These are phyloP conservation scores for Phallusia fumigata DNA, from an alignment of 23 tunicate genomes.

Conservation along the genomic window DNA sequence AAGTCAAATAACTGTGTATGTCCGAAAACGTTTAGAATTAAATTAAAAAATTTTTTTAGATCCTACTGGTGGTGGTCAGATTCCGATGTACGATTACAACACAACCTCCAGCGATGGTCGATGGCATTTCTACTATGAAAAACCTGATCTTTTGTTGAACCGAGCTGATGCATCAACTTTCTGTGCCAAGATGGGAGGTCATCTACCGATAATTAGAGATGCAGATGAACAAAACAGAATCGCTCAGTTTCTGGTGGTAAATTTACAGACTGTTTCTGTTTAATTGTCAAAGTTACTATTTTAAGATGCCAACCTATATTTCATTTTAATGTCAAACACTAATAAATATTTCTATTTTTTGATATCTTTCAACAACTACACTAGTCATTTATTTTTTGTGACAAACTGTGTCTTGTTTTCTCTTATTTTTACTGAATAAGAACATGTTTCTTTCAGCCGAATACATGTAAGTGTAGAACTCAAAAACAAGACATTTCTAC, in stretches of 20 bases:
- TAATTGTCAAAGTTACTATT: neutral
- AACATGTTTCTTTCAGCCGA: neutral
- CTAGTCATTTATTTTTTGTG: neutral
- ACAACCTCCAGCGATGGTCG: neutral
- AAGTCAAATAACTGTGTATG: too few relatives aligned
- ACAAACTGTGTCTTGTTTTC: neutral
- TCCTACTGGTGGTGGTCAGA: neutral
- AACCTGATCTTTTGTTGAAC: neutral
- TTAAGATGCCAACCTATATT: neutral
- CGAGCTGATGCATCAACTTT: neutral
- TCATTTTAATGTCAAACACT: neutral
- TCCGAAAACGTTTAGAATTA: too few relatives aligned
- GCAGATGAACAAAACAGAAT: neutral
- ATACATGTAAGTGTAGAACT: neutral
- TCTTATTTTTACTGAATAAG: neutral
- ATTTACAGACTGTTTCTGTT: neutral
- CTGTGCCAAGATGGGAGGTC: neutral
- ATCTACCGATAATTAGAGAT: neutral
- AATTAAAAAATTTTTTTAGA: neutral
- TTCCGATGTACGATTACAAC: conserved; percentile 4
- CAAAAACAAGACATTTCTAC: too few relatives aligned
- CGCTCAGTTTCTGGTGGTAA: neutral
- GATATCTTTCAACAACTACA: too few relatives aligned
- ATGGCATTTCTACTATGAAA: neutral
- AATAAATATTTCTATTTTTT: too few relatives aligned